These are phyloP conservation scores for Ptychochromis oligacanthus DNA, from an alignment of 2,113 vertebrate genomes.

Conservation along the genomic window DNA sequence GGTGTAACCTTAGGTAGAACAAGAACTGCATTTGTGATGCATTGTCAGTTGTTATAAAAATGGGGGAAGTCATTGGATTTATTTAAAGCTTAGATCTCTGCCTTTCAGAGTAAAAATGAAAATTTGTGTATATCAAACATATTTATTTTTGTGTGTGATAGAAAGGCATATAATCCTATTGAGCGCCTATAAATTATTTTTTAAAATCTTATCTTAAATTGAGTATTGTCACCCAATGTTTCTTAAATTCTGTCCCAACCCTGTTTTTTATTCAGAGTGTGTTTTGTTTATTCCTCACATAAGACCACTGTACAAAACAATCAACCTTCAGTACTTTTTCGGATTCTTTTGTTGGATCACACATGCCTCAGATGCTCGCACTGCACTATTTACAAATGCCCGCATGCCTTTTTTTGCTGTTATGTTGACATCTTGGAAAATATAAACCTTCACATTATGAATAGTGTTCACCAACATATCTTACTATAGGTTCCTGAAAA, in stretches of 20 bases:
- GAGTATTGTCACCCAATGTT: neutral
- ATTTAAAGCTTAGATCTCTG: neutral
- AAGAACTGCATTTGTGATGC: neutral
- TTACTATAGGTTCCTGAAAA: slow-evolving; percentile 23
- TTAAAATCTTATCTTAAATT: neutral
- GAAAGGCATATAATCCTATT: neutral
- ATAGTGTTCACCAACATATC: slow-evolving; percentile 25
- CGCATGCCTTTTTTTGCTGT: neutral
- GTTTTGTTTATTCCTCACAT: neutral
- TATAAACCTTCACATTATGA: slow-evolving; percentile 1
- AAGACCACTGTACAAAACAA: neutral
- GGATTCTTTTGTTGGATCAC: neutral
- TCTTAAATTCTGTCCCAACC: neutral
- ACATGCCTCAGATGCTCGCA: slow-evolving; percentile 7
- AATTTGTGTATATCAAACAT: neutral
- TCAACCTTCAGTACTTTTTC: neutral
- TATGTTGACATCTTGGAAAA: neutral
- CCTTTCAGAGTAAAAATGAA: neutral
- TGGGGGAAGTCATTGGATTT: neutral
- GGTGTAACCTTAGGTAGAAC: neutral
- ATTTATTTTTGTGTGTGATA: neutral
- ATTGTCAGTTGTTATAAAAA: neutral
- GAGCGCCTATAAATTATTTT: neutral
- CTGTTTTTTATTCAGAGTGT: slow-evolving; percentile 2
- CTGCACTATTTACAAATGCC: slow-evolving; percentile 7